Base-by-base conservation (phyloP, 2,113 vertebrate species). In the Sturnira hondurensis region DNA sequence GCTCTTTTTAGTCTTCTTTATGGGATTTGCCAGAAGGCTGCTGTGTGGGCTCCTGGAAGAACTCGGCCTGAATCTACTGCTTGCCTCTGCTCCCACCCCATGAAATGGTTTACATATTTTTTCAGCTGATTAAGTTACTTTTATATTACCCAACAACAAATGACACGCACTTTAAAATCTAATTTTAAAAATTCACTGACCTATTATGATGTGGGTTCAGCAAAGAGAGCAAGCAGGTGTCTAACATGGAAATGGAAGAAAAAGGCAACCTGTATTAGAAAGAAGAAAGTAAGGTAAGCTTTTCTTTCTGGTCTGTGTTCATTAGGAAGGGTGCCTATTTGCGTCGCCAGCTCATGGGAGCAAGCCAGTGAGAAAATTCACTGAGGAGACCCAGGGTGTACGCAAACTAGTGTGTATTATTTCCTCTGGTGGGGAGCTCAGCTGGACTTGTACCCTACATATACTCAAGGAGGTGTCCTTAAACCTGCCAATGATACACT, bases 11-110 rank as follows among this genome's bases (percentile, higher is more conserved):
- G 17, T 31, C 24, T 24, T n/a, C 85, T 38, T 22, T 33, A 13
- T 33, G 0, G 1, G 13, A n/a, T 36, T 84, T 65, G 17, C 52
- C 0, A 0, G 33, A 47, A 67, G 33, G 28, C 28, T 7, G 14
- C 11, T 3, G 41, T 26, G 0, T 0, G 0, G 31, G 5, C 28
- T 77, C 8, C 56, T 58, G 3, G 7, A 52, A 67, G 43, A 20
- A 47, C 50, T 71, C 50, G 54, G 33, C 7, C 56, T 63, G 38
- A 52, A 77, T 52, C n/a, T 47, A 22, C 47, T 22, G 31, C 31
- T 33, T 33, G 2, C 17, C n/a, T 31, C 56, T 54, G 6, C 0
- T 81, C 5, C 4, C 2, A 15, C 9, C 17, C 4, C 20, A 56
- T 14, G 22, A 73, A 92, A 70, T 50, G 17, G 9, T 28, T 95